Conservation (phyloP, 1,140 invertebrate genomes). For the Leptonema lineaticorne region DNA sequence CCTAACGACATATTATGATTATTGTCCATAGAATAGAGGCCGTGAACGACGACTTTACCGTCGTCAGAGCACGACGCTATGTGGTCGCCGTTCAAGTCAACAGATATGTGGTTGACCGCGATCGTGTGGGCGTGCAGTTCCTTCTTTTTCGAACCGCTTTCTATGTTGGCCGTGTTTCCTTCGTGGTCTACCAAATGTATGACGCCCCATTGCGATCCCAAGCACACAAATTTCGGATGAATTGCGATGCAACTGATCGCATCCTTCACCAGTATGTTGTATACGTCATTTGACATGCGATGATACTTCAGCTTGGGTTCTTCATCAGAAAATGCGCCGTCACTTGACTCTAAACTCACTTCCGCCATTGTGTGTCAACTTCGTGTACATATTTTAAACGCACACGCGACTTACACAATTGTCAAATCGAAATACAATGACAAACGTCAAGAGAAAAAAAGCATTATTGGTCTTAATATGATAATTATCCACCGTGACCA, state of each 20-base stretch:
- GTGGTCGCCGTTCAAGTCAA: slow-evolving; percentile 88
- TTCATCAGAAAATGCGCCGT: slow-evolving; percentile 61
- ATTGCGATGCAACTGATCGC: slow-evolving; percentile 89
- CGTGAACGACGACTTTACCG: slow-evolving; percentile 81
- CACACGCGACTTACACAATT: too few relatives aligned
- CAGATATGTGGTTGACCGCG: slow-evolving; percentile 91
- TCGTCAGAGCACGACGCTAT: slow-evolving; percentile 92
- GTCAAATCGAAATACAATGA: not conserved
- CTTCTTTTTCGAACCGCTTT: slow-evolving; percentile 60
- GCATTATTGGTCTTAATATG: too few relatives aligned
- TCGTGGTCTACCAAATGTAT: slow-evolving; percentile 91
- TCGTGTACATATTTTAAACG: not conserved
- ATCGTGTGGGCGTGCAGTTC: slow-evolving; percentile 79
- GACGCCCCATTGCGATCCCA: slow-evolving; percentile 88
- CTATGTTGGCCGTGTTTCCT: slow-evolving; percentile 72
- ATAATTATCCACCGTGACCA: too few relatives aligned
- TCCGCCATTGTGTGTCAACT: slow-evolving; percentile 4
- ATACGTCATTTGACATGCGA: slow-evolving; percentile 83
- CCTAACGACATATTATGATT: slow-evolving; percentile 78
- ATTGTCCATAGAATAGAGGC: slow-evolving; percentile 80
- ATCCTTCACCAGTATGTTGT: slow-evolving; percentile 83
- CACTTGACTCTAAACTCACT: slow-evolving; percentile 46
- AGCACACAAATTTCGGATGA: slow-evolving; percentile 91
- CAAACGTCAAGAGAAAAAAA: not conserved
- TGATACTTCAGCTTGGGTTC: slow-evolving; percentile 94